Percentiles rank a stretch among this genome's conserved stretches.
Evolutionary conservation across 2,113 vertebrate species (phyloP).

Genomic region (Tamias sibiricus): DNA sequence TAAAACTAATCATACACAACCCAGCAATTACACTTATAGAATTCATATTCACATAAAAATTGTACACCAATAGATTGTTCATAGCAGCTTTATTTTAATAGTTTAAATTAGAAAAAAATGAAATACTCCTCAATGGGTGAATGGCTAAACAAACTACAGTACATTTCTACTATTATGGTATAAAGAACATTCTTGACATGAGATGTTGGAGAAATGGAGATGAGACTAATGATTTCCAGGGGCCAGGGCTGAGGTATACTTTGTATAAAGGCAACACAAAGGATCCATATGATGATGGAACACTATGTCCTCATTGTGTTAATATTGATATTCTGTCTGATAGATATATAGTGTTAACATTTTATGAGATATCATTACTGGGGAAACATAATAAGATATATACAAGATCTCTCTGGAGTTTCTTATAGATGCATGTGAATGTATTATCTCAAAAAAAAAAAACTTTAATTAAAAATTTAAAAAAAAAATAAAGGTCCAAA

Average conservation of each 20-base stretch:
- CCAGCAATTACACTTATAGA: neutral
- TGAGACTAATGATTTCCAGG: neutral
- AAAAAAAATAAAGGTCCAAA: neutral
- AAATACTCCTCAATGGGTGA: neutral
- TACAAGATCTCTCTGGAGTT: neutral
- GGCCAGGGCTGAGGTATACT: neutral
- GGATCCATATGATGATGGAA: neutral
- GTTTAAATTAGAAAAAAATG: neutral
- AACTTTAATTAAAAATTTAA: neutral
- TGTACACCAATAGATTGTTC: neutral
- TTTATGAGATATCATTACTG: neutral
- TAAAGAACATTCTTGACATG: neutral
- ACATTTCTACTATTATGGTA: neutral
- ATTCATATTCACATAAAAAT: neutral
- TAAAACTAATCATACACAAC: neutral
- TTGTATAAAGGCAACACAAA: neutral
- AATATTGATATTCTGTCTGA: neutral
- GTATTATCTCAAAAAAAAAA: conserved; percentile 34
- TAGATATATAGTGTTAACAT: neutral
- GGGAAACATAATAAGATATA: neutral
- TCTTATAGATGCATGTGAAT: neutral
- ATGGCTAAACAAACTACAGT: neutral
- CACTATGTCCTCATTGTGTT: conserved; percentile 1
- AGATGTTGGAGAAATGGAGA: neutral
- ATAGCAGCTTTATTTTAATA: neutral